Evolutionary conservation across 2,888 invertebrate species (phyloP).

Genomic region (Spodoptera littoralis): DNA sequence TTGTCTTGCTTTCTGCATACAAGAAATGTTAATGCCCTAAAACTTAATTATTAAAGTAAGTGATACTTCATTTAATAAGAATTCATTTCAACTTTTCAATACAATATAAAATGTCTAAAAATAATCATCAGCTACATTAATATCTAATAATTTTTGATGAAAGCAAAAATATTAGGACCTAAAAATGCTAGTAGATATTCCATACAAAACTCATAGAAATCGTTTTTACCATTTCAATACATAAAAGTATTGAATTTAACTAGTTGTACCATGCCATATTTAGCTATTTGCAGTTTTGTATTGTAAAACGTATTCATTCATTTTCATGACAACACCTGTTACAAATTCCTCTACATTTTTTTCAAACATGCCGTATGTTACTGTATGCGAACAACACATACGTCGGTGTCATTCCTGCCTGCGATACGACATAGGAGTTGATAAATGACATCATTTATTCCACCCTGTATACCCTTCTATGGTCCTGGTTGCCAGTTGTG

Average conservation of each 20-base stretch:
- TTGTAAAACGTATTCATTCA: constrained; percentile 55
- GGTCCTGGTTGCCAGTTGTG: constrained; percentile 44
- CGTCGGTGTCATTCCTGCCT: constrained; percentile 63
- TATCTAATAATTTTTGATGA: too few relatives aligned
- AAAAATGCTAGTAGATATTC: too few relatives aligned
- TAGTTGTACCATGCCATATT: too few relatives aligned
- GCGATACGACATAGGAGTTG: constrained; percentile 60
- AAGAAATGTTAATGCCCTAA: not conserved
- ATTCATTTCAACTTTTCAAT: too few relatives aligned
- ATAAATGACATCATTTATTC: constrained; percentile 71
- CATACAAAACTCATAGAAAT: too few relatives aligned
- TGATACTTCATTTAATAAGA: not conserved
- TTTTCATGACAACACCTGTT: constrained; percentile 68
- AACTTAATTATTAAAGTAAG: not conserved
- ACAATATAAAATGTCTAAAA: too few relatives aligned
- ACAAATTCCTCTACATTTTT: constrained; percentile 58
- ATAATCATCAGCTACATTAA: too few relatives aligned
- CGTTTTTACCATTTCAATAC: too few relatives aligned
- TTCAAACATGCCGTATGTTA: constrained; percentile 51
- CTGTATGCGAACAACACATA: constrained; percentile 55
- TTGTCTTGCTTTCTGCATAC: not conserved
- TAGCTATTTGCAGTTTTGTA: constrained; percentile 26
- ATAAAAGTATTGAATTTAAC: too few relatives aligned
- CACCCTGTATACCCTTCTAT: constrained; percentile 57
- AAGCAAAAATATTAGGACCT: too few relatives aligned